These are phyloP conservation scores for Drosophila melanogaster DNA, from an alignment of 1,140 invertebrate genomes.

Conservation along the genomic window Release_6_plus_ISO1_MT NT_037436.4:6073001-6073500, in stretches of 20 bases:
- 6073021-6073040: conserved; percentile 55
- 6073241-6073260: conserved; percentile 36
- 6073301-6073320: conserved; percentile 42
- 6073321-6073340: conserved; percentile 67
- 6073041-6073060: conserved; percentile 71
- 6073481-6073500: conserved; percentile 2
- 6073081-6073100: conserved; percentile 62
- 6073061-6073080: conserved; percentile 63
- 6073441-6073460: conserved; percentile 40
- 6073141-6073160: conserved; percentile 54
- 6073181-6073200: conserved; percentile 23
- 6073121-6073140: conserved; percentile 35
- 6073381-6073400: conserved; percentile 33
- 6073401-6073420: conserved; percentile 55
- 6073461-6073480: background rate
- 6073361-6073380: conserved; percentile 69
- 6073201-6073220: conserved; percentile 12
- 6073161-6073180: conserved; percentile 68
- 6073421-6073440: conserved; percentile 73
- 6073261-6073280: conserved; percentile 50
- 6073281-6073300: conserved; percentile 40
- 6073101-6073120: conserved; percentile 40
- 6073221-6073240: conserved; percentile 69
- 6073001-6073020: conserved; percentile 61
- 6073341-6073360: conserved; percentile 52